Conservation (phyloP, 2,888 invertebrate species). For the Nezara viridula region DNA sequence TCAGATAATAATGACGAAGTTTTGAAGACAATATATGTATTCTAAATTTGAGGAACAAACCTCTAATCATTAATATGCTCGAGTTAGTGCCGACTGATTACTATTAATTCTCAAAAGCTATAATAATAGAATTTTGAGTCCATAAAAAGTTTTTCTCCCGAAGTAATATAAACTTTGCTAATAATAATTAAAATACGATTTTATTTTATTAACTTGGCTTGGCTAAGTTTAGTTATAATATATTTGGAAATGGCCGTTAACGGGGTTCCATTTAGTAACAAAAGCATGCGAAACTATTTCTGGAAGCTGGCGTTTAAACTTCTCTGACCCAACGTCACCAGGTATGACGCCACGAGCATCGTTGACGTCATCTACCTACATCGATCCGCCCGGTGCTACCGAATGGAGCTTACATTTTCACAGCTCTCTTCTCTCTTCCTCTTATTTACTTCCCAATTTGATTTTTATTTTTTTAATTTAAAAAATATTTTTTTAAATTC, state of each 20-base stretch:
- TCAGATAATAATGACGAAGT: too few species aligned
- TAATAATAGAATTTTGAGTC: too few species aligned
- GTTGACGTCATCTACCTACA: constrained; percentile 10
- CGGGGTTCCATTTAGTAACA: background rate
- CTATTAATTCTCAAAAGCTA: too few species aligned
- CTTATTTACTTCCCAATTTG: background rate
- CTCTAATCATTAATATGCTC: too few species aligned
- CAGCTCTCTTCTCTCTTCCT: background rate
- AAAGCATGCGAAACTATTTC: background rate
- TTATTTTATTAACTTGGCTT: background rate
- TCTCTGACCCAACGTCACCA: background rate
- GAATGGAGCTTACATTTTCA: background rate
- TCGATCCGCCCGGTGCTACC: constrained; percentile 1
- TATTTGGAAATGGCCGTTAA: background rate
- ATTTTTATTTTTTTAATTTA: background rate
- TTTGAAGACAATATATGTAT: too few species aligned
- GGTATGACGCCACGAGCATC: background rate
- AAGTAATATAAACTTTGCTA: background rate
- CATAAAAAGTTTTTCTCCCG: too few species aligned
- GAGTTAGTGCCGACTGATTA: too few species aligned
- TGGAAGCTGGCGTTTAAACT: background rate
- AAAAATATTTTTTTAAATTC: background rate
- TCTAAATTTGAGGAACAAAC: too few species aligned
- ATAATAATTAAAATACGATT: background rate
- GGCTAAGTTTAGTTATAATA: background rate